Evolutionary conservation across 2,797 vertebrate genomes (phyloP), one percentile per base, ranked within the genome.

Genomic region (Lagocephalus sceleratus): DNA sequence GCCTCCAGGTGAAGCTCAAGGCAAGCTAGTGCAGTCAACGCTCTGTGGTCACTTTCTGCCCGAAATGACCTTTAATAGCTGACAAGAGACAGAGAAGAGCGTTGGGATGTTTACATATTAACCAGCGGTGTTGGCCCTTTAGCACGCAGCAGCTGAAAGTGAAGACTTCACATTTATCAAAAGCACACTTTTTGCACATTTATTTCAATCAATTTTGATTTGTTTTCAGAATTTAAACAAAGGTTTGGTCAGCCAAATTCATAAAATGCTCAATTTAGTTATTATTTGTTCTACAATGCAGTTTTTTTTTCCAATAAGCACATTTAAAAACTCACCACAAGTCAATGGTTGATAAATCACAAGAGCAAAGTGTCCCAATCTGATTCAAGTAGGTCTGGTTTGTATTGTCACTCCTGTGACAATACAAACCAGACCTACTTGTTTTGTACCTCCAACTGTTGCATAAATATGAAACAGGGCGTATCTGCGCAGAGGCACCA

Each of bases 1-100:
- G 74, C 75, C 81, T 76, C 79, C 82, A 87, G 77, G 84, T 85
- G 57, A 71, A 68, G 54, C 9, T 5, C 61, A 23, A 0, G 54
- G 35, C 14, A 3, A 32, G 44, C 51, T 44, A 53, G 57, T n/a
- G 49, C 5, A 5, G 43, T 23, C 2, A 41, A 65, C 25, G 42
- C 61, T 54, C 62, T 25, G 10, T 1, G 12, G 32, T 42, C 54
- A 38, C 23, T 52, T 29, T 50, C 22, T 8, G 48, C 39, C 56
- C 1, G 23, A 1, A 3, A 45, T 20, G 35, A 64, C 64, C 58
- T 79, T 68, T 55, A 63, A 8, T 38, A 23, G 42, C 21, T 2
- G 39, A 63, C 61, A 42, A 50, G 1, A 20, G 47, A 32, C 2
- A 57, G 55, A 35, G 40, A 66, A 76, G 72, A 68, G 29, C 2